A percentile compares a stretch with the other conserved stretches of the same genome.
These are phyloP conservation scores for Orgyia antiqua DNA, from an alignment of 2,888 invertebrate species.

Conservation along the genomic window DNA sequence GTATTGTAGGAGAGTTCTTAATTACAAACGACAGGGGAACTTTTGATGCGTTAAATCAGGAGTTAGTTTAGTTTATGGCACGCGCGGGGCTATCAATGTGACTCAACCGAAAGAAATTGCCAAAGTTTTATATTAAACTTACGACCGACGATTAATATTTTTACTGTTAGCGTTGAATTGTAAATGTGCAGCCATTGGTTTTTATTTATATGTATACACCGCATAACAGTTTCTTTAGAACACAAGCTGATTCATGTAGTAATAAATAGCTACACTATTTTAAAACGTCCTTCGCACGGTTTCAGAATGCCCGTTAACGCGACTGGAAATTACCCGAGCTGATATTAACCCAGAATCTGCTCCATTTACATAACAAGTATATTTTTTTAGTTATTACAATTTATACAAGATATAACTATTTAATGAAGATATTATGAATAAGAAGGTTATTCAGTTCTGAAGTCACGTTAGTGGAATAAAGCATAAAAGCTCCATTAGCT, in stretches of 20 bases:
- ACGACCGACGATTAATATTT: constrained; percentile 34
- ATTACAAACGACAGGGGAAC: constrained; percentile 46
- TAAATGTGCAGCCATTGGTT: constrained; percentile 29
- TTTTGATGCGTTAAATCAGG: constrained; percentile 49
- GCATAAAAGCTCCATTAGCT: constrained; percentile 48
- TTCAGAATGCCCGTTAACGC: constrained; percentile 57
- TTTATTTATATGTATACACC: constrained; percentile 34
- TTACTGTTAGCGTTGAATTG: constrained; percentile 31
- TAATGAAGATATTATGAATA: constrained; percentile 26
- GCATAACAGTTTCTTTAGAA: constrained; percentile 39
- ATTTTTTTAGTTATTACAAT: constrained; percentile 17
- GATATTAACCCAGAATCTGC: constrained; percentile 52
- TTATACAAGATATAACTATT: constrained; percentile 23
- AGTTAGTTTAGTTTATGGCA: constrained; percentile 42
- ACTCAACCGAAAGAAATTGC: constrained; percentile 33
- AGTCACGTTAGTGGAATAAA: constrained; percentile 31
- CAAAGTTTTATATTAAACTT: constrained; percentile 42
- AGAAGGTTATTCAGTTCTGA: constrained; percentile 5
- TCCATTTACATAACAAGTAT: constrained; percentile 44
- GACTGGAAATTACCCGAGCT: constrained; percentile 54
- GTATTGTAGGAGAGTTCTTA: constrained; percentile 57
- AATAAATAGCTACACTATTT: constrained; percentile 67
- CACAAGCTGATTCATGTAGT: constrained; percentile 51
- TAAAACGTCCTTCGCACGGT: constrained; percentile 68
- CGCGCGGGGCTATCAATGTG: constrained; percentile 29